Evolutionary conservation across 1,140 invertebrate species (phyloP).

Genomic region (Belonocnema kinseyi): DNA sequence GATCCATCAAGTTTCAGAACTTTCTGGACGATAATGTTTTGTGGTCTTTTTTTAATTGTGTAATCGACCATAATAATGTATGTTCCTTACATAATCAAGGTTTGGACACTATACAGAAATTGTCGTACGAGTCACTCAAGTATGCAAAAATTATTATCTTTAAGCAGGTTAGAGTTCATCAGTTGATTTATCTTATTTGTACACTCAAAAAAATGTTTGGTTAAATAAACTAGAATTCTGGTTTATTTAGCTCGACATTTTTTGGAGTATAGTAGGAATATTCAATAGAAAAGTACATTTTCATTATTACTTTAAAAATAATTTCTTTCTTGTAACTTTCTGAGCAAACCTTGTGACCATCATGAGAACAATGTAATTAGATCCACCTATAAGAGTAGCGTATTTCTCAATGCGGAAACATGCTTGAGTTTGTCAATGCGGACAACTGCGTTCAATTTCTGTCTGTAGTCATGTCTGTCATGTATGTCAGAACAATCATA

Average conservation of each 20-base stretch:
- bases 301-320: too few relatives aligned
- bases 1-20: neutral
- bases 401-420: conserved; percentile 13
- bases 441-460: conserved; percentile 15
- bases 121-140: neutral
- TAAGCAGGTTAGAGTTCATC: neutral
- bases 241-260: too few relatives aligned
- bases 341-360: neutral
- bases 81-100: neutral
- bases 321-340: neutral
- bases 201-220: too few relatives aligned
- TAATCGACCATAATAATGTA: neutral
- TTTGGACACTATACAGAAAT: neutral
- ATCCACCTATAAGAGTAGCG: neutral
- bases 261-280: neutral
- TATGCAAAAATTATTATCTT: conserved; percentile 10
- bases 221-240: too few relatives aligned
- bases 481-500: conserved; percentile 16
- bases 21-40: neutral
- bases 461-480: neutral
- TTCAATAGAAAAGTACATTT: too few relatives aligned
- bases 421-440: neutral
- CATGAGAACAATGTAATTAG: neutral
- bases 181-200: neutral
- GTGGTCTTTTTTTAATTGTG: neutral